Conservation (phyloP, 2,113 vertebrate genomes). For the Prolemur simus region DNA sequence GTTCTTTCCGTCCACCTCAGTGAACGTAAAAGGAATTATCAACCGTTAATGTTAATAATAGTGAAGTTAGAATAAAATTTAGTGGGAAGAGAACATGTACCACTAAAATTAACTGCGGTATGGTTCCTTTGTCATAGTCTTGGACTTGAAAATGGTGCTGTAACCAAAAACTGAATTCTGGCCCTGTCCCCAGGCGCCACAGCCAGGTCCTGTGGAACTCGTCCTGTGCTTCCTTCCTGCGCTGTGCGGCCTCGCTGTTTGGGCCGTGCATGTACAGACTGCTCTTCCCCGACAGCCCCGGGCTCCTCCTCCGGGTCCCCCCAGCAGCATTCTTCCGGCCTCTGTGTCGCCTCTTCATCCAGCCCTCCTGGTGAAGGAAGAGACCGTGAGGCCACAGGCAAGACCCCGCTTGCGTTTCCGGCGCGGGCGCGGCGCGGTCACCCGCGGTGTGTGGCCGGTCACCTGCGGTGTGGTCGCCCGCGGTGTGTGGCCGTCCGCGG, state of each 20-base stretch:
- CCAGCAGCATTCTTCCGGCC: background rate
- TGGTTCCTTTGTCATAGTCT: background rate
- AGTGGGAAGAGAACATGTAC: background rate
- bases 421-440: too few species aligned
- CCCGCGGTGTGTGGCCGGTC: too few species aligned
- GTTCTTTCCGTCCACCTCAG: background rate
- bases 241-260: background rate
- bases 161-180: background rate
- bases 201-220: background rate
- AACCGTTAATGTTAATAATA: background rate
- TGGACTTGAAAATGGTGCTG: background rate
- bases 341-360: background rate
- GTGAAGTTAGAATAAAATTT: background rate
- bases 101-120: background rate
- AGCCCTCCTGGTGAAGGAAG: background rate
- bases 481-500: too few species aligned
- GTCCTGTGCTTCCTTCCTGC: background rate
- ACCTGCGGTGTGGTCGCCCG: too few species aligned
- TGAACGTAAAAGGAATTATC: background rate
- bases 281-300: background rate
- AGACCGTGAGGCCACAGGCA: background rate
- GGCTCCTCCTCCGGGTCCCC: background rate
- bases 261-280: fast-evolving
- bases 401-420: background rate
- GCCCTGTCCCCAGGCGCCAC: too few species aligned